Conservation (phyloP, 2,888 invertebrate species). For the Agrilus cyanescens region DNA sequence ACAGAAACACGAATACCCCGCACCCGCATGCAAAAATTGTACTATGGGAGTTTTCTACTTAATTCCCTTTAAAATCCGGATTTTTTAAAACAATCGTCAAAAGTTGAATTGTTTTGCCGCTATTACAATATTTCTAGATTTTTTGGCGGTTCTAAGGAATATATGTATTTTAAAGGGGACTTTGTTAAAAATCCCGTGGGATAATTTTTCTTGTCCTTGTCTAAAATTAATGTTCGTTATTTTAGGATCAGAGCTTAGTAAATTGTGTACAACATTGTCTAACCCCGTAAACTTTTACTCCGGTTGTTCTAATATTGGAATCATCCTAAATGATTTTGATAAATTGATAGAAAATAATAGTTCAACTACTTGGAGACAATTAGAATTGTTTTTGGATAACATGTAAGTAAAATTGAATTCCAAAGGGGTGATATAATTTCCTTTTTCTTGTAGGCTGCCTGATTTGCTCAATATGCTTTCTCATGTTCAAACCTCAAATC, state of each 20-base stretch:
- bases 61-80: too few relatives aligned
- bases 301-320: conserved; percentile 42
- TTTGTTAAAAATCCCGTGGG: neutral
- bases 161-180: neutral
- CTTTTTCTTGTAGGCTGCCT: conserved; percentile 39
- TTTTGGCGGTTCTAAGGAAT: too few relatives aligned
- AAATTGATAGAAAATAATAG: conserved; percentile 44
- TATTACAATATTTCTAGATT: too few relatives aligned
- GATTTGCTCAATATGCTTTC: conserved; percentile 44
- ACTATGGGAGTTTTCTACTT: too few relatives aligned
- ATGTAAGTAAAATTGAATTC: conserved; percentile 38
- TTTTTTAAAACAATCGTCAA: too few relatives aligned
- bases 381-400: conserved; percentile 54
- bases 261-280: conserved; percentile 34
- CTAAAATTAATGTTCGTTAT: conserved; percentile 5
- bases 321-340: conserved; percentile 51
- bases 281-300: conserved; percentile 55
- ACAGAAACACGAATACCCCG: too few relatives aligned
- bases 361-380: conserved; percentile 56
- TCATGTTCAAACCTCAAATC: conserved; percentile 41
- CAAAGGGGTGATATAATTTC: conserved; percentile 1
- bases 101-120: too few relatives aligned
- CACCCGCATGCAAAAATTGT: too few relatives aligned
- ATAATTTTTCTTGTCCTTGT: neutral
- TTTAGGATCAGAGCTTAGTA: conserved; percentile 37